Evolutionary conservation across 2,113 vertebrate genomes (phyloP), one percentile per base, ranked within the genome.

Genomic region (Alouatta palliata): DNA sequence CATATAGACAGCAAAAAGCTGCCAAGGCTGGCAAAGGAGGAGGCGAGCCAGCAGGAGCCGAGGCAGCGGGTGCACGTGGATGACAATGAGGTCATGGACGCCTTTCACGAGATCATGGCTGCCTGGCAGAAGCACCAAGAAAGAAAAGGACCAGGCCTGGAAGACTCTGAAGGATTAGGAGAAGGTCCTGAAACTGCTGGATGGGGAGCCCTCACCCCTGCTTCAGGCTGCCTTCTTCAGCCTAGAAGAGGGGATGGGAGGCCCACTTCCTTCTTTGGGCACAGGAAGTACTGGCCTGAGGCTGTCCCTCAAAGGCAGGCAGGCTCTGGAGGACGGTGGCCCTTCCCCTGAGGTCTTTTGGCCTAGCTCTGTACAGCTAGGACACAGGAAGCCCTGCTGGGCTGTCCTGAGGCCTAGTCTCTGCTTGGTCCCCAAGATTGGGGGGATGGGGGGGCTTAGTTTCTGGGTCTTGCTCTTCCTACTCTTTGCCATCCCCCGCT

Each of bases 41-140:
- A 99, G 92, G 99, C 99, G 99, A 99, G 99, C 54, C 99, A 99
- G 64, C 99, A 99, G 97, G 99, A 99, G 97, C 98, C 99, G 95
- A 99, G 99, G 87, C 99, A 99, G 98, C 99, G 99, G 0, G 99
- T 99, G 82, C 99, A 99, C 83, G 99, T 99, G 98, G 99, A 99
- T 0, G 99, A 99, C 98, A 99, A 99, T 0, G 99, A 99, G 96
- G 99, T 99, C 94, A 99, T 99, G 99, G 99, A 99, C 0, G 99
- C 99, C n/a, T 99, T 99, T 97, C 99, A 99, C 27, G 99, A 99
- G 98, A 99, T 99, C 98, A 99, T 99, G 99, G 99, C 99, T 0
- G 99, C 99, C 20, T 98, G 99, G 95, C 99, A 99, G 98, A 99
- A 99, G 99, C 99, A 99, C 99, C 47, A 99, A 99, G 98, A 99